Evolutionary conservation across 2,888 invertebrate species (phyloP).

Genomic region (Gymnocheta viridis): DNA sequence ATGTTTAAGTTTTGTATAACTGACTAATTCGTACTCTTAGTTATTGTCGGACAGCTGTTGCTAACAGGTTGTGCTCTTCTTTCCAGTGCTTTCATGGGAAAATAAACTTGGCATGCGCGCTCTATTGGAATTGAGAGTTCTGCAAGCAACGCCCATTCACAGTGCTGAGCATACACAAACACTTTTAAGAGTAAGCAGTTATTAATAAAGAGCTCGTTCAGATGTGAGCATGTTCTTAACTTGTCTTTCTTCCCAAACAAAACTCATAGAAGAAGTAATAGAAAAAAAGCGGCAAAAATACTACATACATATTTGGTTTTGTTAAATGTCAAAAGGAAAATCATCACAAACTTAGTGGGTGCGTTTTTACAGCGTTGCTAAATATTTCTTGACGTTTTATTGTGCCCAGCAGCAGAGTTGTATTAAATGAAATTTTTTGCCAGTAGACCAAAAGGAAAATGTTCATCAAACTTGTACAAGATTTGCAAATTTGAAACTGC

Average conservation of each 20-base stretch:
- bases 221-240: conserved; percentile 12
- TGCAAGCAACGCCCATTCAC: conserved; percentile 53
- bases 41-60: neutral
- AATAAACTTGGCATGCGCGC: conserved; percentile 63
- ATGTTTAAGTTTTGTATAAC: neutral
- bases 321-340: conserved; percentile 38
- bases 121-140: conserved; percentile 58
- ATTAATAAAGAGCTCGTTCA: conserved; percentile 1
- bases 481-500: neutral
- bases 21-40: conserved; percentile 11
- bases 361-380: conserved; percentile 30
- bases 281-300: conserved; percentile 58
- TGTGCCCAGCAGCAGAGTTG: conserved; percentile 50
- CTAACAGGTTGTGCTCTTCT: conserved; percentile 63
- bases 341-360: conserved; percentile 27
- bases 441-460: conserved; percentile 21
- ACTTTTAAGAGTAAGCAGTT: conserved; percentile 40
- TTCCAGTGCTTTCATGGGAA: conserved; percentile 74
- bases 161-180: neutral
- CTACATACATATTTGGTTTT: conserved; percentile 33
- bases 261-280: neutral
- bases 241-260: conserved; percentile 4
- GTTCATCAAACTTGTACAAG: neutral
- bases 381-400: conserved; percentile 6
- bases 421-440: conserved; percentile 39